Conservation (phyloP, 92 coral and sea anemone genomes). For the Diadumene lineata region DNA sequence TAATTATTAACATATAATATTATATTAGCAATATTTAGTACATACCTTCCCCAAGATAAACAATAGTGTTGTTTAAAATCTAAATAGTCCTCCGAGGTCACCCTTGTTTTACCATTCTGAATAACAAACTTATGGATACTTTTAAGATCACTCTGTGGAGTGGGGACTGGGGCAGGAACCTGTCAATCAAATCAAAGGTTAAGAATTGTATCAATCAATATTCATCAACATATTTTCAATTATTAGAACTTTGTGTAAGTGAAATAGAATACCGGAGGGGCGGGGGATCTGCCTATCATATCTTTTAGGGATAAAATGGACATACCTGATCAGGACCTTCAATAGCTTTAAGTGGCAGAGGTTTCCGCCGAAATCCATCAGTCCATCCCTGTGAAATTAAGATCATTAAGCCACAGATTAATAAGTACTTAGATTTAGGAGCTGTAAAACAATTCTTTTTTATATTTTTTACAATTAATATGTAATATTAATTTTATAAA, state of each 20-base stretch:
- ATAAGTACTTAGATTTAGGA: too few species aligned
- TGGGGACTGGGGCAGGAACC: constrained; percentile 86
- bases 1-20: too few species aligned
- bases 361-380: constrained; percentile 56
- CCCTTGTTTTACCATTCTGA: constrained; percentile 94
- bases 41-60: constrained; percentile 99
- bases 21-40: neutral
- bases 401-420: too few species aligned
- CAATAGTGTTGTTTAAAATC: constrained; percentile 96
- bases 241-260: too few species aligned
- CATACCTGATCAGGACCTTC: constrained; percentile 73
- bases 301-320: too few species aligned
- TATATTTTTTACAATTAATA: too few species aligned
- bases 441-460: too few species aligned
- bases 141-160: constrained; percentile 84
- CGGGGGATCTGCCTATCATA: too few species aligned
- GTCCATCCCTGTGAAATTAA: constrained; percentile 74
- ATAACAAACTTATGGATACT: constrained; percentile 88
- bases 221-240: too few species aligned
- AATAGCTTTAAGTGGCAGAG: constrained; percentile 65
- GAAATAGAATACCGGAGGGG: too few species aligned
- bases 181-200: constrained; percentile 27
- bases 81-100: constrained; percentile 88
- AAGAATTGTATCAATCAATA: too few species aligned
- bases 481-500: too few species aligned